Evolutionary conservation across 2,113 vertebrate species (phyloP).

Genomic region (Spermophilus dauricus): DNA sequence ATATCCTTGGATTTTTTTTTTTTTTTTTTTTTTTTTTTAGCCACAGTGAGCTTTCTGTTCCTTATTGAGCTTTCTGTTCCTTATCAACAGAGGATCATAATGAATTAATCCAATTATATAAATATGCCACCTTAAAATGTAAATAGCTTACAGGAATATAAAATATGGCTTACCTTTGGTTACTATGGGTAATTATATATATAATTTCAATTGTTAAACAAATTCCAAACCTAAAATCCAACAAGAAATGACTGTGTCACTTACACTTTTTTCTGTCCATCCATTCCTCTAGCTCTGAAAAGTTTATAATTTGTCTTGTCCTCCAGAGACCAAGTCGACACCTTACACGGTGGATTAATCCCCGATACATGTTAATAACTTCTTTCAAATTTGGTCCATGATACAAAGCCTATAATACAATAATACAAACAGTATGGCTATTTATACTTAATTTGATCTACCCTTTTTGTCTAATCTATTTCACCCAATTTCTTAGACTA

Average conservation of each 20-base stretch:
- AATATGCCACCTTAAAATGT: background rate
- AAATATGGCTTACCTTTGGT: background rate
- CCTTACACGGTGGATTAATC: slow-evolving; percentile 66
- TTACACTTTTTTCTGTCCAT: slow-evolving; percentile 84
- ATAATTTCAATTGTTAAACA: background rate
- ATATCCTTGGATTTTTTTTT: background rate
- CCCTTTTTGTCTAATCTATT: background rate
- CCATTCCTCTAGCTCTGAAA: slow-evolving; percentile 82
- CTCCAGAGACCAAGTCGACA: slow-evolving; percentile 71
- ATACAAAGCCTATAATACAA: slow-evolving; percentile 73
- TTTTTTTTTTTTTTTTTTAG: background rate
- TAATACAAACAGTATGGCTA: background rate
- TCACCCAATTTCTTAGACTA: slow-evolving; percentile 24
- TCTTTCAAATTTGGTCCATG: slow-evolving; percentile 68
- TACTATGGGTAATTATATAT: background rate
- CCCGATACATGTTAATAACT: slow-evolving; percentile 69
- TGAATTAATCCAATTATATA: background rate
- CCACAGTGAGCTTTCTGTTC: background rate
- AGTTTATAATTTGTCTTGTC: slow-evolving; percentile 63
- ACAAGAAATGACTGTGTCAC: background rate
- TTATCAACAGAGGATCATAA: background rate
- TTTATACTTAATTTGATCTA: slow-evolving; percentile 19
- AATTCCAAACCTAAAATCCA: slow-evolving; percentile 47
- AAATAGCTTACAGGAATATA: background rate
- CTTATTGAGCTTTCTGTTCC: background rate